Conservation (phyloP, 2,797 vertebrate species). For the Sitta carolinensis region DNA sequence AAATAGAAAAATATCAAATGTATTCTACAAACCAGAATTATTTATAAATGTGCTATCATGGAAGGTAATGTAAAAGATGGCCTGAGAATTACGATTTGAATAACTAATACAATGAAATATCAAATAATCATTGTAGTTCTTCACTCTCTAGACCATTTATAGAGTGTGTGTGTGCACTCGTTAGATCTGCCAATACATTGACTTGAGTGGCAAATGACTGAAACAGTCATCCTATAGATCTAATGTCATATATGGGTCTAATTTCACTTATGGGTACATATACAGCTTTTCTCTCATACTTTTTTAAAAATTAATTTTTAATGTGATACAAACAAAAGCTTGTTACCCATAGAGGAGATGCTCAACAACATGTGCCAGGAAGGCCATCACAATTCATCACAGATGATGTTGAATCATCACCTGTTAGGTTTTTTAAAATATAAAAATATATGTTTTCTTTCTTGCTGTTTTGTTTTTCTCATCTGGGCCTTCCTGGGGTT, state of each 20-base stretch:
- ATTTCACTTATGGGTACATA: accelerated
- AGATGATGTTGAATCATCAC: neutral
- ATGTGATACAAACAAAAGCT: neutral
- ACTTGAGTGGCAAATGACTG: neutral
- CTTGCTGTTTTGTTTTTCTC: too few relatives aligned
- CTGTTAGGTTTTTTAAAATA: too few relatives aligned
- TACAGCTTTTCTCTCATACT: neutral
- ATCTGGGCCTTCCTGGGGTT: too few relatives aligned
- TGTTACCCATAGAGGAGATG: neutral
- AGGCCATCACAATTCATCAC: neutral
- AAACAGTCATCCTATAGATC: neutral
- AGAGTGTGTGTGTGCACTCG: neutral
- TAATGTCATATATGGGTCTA: neutral
- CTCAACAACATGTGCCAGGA: neutral
- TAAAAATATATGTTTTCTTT: too few relatives aligned
- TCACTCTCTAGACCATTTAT: neutral
- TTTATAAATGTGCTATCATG: neutral
- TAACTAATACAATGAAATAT: neutral
- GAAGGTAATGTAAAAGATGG: neutral
- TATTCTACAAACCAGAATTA: neutral
- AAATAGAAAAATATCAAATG: neutral
- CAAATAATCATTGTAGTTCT: neutral
- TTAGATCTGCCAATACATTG: neutral
- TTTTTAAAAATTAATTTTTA: neutral
- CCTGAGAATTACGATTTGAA: neutral